Evolutionary conservation across 1,140 invertebrate genomes (phyloP), one percentile per base, ranked within the genome.

Genomic region (Leptinotarsa undecemlineata): DNA sequence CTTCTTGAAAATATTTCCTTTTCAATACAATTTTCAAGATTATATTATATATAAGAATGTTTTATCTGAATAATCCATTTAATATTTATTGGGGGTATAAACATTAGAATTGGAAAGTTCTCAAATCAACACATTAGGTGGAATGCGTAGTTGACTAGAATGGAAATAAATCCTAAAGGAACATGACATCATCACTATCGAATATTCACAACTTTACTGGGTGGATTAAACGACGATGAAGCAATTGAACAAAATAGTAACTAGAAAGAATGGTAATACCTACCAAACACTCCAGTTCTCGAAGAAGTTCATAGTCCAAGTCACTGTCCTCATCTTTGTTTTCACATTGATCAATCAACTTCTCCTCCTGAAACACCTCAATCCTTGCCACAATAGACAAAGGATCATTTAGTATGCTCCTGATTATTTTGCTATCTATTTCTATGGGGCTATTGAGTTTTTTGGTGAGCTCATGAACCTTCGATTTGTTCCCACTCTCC

Each of bases 201-300:
- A 42, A 42, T 42, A 42, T 42, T 42, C 1, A 42, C 33, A 42
- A 11, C 33, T 42, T 11, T 42, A 42, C 33, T 42, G 33, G 3
- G 11, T 42, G 33, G 33, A 42, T 42, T 11, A 42, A 42, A 42
- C 2, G 33, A 42, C 3, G 2, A 42, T 42, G 33, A 42, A 11
- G 8, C 8, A 42, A 42, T 11, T 42, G 33, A 64, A 20, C 17
- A 61, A 61, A 61, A 61, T 33, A 67, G 3, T 21, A 21, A 67
- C 14, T 21, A 19, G 4, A 48, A 47, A 48, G 14, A 68, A 42
- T 42, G 33, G n/a, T 17, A n/a, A 20, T 21, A 72, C 71, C 19
- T 48, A 75, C 74, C 3, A 93, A 92, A 86, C 93, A 95, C 81
- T 94, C 92, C n/a, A 77, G 33, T 20, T 63, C 66, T 42, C 68